These are phyloP conservation scores for Spizaetus ornatus DNA, from an alignment of 2,113 vertebrate genomes.

Conservation along the genomic window DNA sequence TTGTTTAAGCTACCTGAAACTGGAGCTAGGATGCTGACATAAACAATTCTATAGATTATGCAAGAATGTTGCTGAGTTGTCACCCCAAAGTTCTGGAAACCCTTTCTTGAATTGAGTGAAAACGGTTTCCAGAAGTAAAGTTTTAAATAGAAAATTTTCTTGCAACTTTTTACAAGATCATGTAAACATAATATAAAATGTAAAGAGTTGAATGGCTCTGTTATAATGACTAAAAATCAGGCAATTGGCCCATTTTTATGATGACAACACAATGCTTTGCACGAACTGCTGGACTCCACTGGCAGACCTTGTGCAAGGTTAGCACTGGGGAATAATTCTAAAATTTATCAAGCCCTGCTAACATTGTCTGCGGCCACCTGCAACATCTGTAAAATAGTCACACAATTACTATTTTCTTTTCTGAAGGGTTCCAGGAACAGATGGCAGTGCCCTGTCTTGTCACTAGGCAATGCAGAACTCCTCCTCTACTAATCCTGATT, in stretches of 20 bases:
- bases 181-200: not conserved
- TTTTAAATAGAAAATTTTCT: not conserved
- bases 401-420: not conserved
- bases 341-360: not conserved
- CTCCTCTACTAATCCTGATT: slow-evolving; percentile 31
- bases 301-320: not conserved
- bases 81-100: not conserved
- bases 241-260: not conserved
- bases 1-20: slow-evolving; percentile 24
- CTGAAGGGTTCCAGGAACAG: not conserved
- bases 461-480: not conserved
- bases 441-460: not conserved
- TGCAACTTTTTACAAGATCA: not conserved
- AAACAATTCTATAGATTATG: not conserved
- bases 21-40: not conserved
- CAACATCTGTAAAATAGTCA: not conserved
- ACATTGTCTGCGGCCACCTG: not conserved
- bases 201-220: not conserved
- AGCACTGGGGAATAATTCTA: not conserved
- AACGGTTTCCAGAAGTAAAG: not conserved
- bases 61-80: not conserved
- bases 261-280: not conserved
- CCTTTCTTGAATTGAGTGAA: not conserved
- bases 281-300: not conserved
- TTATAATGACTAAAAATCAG: not conserved